These are phyloP conservation scores for Apolygus lucorum DNA, from an alignment of 1,140 invertebrate genomes.

Conservation along the genomic window DNA sequence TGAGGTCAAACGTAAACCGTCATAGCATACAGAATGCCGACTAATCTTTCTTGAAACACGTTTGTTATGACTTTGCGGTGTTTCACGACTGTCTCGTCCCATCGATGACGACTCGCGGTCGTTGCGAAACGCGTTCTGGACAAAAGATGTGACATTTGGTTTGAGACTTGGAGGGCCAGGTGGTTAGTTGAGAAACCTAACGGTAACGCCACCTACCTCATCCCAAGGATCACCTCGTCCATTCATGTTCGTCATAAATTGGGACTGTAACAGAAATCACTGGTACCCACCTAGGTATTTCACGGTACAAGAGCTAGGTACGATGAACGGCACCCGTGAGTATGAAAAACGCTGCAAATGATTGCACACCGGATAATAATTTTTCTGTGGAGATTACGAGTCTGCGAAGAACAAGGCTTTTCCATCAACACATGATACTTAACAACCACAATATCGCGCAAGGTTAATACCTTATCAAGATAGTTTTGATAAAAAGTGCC, in stretches of 20 bases:
- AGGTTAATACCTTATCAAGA: too few relatives aligned
- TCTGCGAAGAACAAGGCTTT: too few relatives aligned
- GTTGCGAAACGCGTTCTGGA: neutral
- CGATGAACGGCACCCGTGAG: too few relatives aligned
- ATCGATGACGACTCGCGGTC: neutral
- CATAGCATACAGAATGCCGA: neutral
- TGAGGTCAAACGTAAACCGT: neutral
- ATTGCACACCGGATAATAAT: neutral
- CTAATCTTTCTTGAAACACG: neutral
- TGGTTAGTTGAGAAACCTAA: neutral
- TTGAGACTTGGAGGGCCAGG: neutral
- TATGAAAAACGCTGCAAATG: neutral
- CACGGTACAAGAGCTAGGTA: neutral
- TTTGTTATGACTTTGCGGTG: neutral
- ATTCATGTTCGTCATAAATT: neutral
- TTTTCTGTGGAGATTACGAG: too few relatives aligned
- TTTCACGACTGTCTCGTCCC: too few relatives aligned
- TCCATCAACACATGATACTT: too few relatives aligned
- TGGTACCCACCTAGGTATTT: neutral
- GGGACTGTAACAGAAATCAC: neutral
- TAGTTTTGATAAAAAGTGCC: too few relatives aligned
- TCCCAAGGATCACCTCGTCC: neutral
- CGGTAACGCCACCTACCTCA: neutral
- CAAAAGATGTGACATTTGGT: neutral
- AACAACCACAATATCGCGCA: too few relatives aligned